Percentiles rank a stretch among this genome's conserved stretches.
Evolutionary conservation across 2,797 vertebrate species (phyloP).

Genomic region (Hippoglossus hippoglossus): DNA sequence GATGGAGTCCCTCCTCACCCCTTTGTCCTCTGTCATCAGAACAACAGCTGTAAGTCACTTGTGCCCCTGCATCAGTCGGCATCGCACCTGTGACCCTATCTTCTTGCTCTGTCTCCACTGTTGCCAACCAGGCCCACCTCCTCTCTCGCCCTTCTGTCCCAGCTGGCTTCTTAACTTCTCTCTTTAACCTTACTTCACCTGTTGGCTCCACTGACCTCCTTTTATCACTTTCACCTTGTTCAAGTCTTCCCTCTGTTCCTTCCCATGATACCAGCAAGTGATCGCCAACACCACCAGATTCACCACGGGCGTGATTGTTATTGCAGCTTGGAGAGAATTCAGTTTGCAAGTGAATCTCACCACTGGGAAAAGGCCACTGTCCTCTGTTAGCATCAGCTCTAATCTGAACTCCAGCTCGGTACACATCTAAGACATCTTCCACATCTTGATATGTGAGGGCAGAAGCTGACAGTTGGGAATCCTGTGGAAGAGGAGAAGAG

Average conservation of each 20-base stretch:
- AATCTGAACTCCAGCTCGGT: conserved; percentile 58
- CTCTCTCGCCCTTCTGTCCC: conserved; percentile 12
- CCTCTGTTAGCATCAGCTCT: conserved; percentile 26
- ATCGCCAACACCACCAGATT: conserved; percentile 4
- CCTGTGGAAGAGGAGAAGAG: conserved; percentile 46
- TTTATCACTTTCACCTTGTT: conserved; percentile 18
- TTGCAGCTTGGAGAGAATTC: conserved; percentile 24
- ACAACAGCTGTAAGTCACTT: conserved; percentile 20
- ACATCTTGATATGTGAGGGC: conserved; percentile 39
- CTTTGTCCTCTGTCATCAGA: conserved; percentile 37
- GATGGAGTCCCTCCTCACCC: conserved; percentile 3
- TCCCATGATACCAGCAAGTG: conserved; percentile 4
- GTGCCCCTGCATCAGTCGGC: conserved; percentile 9
- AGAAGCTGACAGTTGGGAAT: conserved; percentile 22
- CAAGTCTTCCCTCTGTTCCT: conserved; percentile 12
- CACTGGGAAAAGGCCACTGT: neutral
- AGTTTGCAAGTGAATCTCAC: conserved; percentile 19
- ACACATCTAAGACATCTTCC: conserved; percentile 72
- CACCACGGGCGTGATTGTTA: conserved; percentile 1
- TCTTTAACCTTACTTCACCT: conserved; percentile 15
- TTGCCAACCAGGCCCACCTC: conserved; percentile 50
- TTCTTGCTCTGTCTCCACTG: conserved; percentile 3
- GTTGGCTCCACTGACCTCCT: conserved; percentile 11
- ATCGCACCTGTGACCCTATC: conserved; percentile 12
- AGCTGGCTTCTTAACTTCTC: conserved; percentile 10